Evolutionary conservation across 2,888 invertebrate genomes (phyloP), one percentile per base, ranked within the genome.

Genomic region (Ormia ochracea): DNA sequence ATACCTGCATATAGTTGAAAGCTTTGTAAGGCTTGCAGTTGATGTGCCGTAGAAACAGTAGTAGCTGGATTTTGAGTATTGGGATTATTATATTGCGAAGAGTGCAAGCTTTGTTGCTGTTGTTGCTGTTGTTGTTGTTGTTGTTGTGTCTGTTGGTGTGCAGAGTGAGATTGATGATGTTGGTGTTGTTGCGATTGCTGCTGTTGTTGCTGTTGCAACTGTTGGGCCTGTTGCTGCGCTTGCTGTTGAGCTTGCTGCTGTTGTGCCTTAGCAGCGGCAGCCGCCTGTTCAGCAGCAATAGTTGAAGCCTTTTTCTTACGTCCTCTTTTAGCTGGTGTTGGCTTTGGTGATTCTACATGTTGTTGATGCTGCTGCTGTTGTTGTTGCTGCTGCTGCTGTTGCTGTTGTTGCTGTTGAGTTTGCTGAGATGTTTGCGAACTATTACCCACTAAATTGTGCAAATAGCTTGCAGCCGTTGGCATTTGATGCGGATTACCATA

Each of bases 1-100:
- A 92, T 85, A 5, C 92, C 92, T 1, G 92, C 91, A 84, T 93
- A 93, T 12, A 92, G 91, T 83, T 93, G 93, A 86, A 92, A 93
- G 82, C 92, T 92, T 85, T 88, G 89, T 81, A 88, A 87, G 76
- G 87, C 83, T 7, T 86, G 87, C 76, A 88, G 84, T 12, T 88
- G 87, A 69, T 88, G 88, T 6, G 87, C 85, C 17, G 87, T 87
- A 41, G 86, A 59, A 66, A 87, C 87, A 36, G 85, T 83, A 3
- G 85, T 84, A 41, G 82, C 82, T 85, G 31, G 4, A 84, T 83
- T 45, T 85, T 86, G 33, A 83, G 84, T 81, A 86, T 87, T 74
- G 84, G 84, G 56, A 83, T 74, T 74, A 23, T 19, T 63, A n/a
- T 79, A 79, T 45, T 78, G 78, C 10, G 73, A 66, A 12, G 73